Conservation (phyloP, 2,113 vertebrate genomes). For the Leptosomus discolor region DNA sequence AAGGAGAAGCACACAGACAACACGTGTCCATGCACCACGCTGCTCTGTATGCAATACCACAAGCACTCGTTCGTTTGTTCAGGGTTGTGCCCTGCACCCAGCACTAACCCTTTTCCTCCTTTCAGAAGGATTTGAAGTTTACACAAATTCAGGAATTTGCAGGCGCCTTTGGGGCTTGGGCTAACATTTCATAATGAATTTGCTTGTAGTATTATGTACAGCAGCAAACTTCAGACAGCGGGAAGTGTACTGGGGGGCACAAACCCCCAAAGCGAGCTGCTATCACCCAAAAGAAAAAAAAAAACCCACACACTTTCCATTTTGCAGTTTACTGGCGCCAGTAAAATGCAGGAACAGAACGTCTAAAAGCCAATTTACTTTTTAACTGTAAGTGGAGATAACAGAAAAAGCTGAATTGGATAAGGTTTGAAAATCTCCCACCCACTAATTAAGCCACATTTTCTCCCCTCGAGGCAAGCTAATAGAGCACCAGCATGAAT, state of each 20-base stretch:
- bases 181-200: neutral
- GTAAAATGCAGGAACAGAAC: neutral
- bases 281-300: neutral
- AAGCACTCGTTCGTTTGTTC: neutral
- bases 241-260: neutral
- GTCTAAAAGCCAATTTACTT: neutral
- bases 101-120: neutral
- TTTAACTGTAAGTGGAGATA: conserved; percentile 13
- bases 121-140: neutral
- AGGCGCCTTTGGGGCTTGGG: neutral
- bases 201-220: neutral
- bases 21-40: neutral
- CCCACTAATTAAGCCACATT: neutral
- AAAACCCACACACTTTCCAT: neutral
- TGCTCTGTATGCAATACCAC: neutral
- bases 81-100: neutral
- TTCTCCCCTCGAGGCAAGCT: neutral
- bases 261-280: neutral
- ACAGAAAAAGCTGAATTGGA: neutral
- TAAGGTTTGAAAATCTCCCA: neutral
- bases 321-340: neutral
- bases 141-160: neutral
- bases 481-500: neutral
- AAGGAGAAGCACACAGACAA: neutral
- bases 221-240: neutral